These are phyloP conservation scores for Dolichopus griseipennis DNA, from an alignment of 2,888 invertebrate genomes.

Conservation along the genomic window DNA sequence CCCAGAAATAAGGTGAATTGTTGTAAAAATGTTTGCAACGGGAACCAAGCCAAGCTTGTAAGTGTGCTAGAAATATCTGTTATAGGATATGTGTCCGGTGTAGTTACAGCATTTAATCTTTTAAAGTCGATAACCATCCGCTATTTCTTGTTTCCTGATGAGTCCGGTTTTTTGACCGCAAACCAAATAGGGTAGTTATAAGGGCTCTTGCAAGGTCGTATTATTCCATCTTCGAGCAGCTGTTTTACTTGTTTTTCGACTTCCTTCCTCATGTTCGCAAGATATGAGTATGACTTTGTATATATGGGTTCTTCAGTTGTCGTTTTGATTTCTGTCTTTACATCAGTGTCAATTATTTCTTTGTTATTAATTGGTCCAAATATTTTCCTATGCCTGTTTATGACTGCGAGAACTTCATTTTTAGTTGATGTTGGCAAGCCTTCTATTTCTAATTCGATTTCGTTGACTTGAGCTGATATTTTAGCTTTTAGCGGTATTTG, in stretches of 20 bases:
- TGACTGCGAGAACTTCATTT: not conserved
- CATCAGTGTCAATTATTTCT: conserved; percentile 4
- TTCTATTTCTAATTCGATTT: conserved; percentile 9
- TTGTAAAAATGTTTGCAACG: conserved; percentile 15
- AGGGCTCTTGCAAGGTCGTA: conserved; percentile 27
- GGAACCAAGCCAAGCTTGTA: conserved; percentile 19
- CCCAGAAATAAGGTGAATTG: no score
- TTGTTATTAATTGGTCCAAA: conserved; percentile 15
- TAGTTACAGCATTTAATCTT: conserved; percentile 18
- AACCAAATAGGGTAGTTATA: conserved; percentile 28
- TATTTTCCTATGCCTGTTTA: not conserved
- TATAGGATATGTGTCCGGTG: conserved; percentile 15
- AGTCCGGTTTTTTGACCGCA: conserved; percentile 23
- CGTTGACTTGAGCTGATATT: conserved; percentile 11
- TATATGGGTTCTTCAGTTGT: conserved; percentile 25
- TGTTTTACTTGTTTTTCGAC: conserved; percentile 32
- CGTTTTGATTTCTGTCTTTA: conserved; percentile 31
- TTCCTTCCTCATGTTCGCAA: conserved; percentile 27
- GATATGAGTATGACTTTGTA: conserved; percentile 30
- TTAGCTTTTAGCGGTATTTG: conserved; percentile 16
- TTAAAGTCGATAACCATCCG: conserved; percentile 23
- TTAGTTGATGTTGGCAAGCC: not conserved
- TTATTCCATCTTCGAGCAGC: conserved; percentile 28
- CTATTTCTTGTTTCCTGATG: conserved; percentile 21
- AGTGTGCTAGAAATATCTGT: no score